Evolutionary conservation across 2,113 vertebrate species (phyloP), one percentile per base, ranked within the genome.

Genomic region (Cathartes aura): DNA sequence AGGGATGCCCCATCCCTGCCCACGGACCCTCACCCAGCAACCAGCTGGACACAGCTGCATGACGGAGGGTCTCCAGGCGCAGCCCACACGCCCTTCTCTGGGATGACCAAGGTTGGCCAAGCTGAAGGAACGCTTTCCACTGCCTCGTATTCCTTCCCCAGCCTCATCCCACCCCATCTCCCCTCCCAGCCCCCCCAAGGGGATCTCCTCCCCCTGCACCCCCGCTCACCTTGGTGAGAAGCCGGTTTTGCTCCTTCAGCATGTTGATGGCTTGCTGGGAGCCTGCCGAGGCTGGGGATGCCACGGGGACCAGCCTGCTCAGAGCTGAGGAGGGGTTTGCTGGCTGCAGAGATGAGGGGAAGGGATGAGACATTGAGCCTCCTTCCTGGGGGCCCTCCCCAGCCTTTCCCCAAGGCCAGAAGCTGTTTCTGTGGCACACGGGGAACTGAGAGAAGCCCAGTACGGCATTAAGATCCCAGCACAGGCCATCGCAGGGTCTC

Each of bases 181-280:
- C 55, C 70, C n/a, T 73, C 58, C 27, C 56, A 74, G 45, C 6
- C 13, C 5, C 18, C 5, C 5, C 18, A 64, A 53, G 26, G 18
- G 11, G 11, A 40, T 66, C 32, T 86, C 55, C 34, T 70, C 9
- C 27, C 70, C 9, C 23, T 0, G 0, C 4, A 30, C 4, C n/a
- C 34, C 32, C 6, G 2, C 97, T 93, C 70, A 99, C 99, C 99
- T 99, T 99, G 45, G 99, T 99, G 83, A 99, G 99, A 6, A 99
- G 99, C 14, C 99, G 97, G 94, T 99, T 99, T 98, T 99, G 99
- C 60, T 99, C 99, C 92, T 99, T 99, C 95, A 99, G 98, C 98
- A 99, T 99, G 82, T 98, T 98, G 91, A 99, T 98, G 95, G 99
- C 98, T 94, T 99, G 99, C 66, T 96, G 99, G 96, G 96, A 98